Evolutionary conservation across 2,888 invertebrate species (phyloP).

Genomic region (Microctonus brassicae): DNA sequence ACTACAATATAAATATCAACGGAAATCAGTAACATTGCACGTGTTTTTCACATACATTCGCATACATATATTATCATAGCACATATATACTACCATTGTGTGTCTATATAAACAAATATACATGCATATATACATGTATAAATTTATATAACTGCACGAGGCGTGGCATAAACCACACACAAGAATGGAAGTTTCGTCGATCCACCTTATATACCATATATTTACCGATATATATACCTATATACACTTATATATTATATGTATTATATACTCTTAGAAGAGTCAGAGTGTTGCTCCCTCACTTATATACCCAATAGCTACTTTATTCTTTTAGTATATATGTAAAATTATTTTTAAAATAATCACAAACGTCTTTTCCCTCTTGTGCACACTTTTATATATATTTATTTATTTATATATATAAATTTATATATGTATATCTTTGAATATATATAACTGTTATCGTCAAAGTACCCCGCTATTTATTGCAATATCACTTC

Average conservation of each 20-base stretch:
- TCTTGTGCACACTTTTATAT: not conserved
- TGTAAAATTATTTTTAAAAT: no score
- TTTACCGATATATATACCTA: not conserved
- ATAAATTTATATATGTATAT: no score
- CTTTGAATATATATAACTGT: not conserved
- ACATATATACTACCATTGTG: no score
- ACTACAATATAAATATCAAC: no score
- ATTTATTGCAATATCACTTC: not conserved
- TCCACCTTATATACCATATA: not conserved
- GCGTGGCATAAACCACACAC: conserved; percentile 49
- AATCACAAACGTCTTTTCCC: not conserved
- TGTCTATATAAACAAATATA: not conserved
- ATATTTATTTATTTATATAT: no score
- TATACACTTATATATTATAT: not conserved
- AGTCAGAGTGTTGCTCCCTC: not conserved
- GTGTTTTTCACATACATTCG: no score
- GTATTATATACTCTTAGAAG: not conserved
- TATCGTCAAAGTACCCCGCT: not conserved
- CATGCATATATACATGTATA: not conserved
- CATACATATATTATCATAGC: no score
- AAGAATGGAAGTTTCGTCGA: not conserved
- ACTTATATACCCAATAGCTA: not conserved
- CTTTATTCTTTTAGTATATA: not conserved
- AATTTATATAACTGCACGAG: conserved; percentile 40
- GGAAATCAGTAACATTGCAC: no score